Conservation (phyloP, 1,140 invertebrate genomes). For the Nebria ingens region DNA sequence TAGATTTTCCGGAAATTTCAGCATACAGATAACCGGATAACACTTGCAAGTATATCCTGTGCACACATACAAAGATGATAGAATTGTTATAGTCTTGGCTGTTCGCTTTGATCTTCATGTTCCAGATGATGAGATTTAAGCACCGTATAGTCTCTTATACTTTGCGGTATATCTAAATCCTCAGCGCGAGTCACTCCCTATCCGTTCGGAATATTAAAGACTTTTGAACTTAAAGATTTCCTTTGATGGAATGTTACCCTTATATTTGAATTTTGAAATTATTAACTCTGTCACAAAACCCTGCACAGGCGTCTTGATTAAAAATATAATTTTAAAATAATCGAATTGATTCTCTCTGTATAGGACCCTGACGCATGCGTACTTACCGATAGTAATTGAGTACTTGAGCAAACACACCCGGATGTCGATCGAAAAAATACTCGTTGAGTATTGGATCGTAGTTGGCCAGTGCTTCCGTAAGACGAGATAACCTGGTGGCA, state of each 20-base stretch:
- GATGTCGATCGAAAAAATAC: constrained; percentile 98
- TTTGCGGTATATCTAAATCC: background rate
- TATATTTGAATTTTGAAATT: no score
- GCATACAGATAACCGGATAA: background rate
- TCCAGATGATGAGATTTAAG: background rate
- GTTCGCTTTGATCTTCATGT: background rate
- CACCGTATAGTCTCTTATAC: background rate
- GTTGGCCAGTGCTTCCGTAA: constrained; percentile 85
- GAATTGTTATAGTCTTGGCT: background rate
- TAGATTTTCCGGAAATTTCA: background rate
- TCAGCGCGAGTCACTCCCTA: background rate
- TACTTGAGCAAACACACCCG: constrained; percentile 93
- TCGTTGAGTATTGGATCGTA: constrained; percentile 95
- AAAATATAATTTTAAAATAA: no score
- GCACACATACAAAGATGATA: background rate
- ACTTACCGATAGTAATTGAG: constrained; percentile 76
- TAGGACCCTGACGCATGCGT: no score
- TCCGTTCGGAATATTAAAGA: background rate
- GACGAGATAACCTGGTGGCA: constrained; percentile 75
- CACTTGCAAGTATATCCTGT: background rate
- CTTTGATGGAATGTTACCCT: no score
- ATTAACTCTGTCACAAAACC: no score
- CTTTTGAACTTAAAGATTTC: no score
- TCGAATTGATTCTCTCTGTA: no score
- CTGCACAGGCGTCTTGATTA: no score